Evolutionary conservation across 2,797 vertebrate genomes (phyloP), one percentile per base, ranked within the genome.

Genomic region (Notoglanidium macrostoma): DNA sequence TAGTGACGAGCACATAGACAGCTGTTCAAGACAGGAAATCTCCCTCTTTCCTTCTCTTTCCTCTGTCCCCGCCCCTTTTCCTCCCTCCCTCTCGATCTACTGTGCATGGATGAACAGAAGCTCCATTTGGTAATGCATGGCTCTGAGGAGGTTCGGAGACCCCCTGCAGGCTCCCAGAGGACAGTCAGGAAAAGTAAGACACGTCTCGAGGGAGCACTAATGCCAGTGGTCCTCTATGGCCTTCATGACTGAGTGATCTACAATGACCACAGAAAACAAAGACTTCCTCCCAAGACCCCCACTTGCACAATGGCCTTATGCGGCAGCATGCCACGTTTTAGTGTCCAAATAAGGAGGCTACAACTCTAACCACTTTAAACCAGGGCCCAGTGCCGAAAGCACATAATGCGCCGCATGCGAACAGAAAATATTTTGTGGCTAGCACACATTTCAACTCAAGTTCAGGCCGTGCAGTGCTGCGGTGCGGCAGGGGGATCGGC

Each of bases 1-100:
- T 90, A 88, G 89, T 83, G 86, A 89, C 79, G 85, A 88, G 89
- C 86, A 90, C 83, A 89, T 80, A 54, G 46, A 79, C 90, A 91
- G 79, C 86, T 90, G 89, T 82, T 91, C 78, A 2, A 29, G 81
- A 88, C 83, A 88, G 89, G 85, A 89, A 90, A 88, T 89, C 85
- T 85, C 67, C 67, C 19, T 61, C 29, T 44, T 72, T 35, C 26
- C 40, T 61, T 80, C 74, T 61, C 54, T 17, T 44, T 84, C 51
- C 40, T 46, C 51, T 32, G 59, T 76, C 1, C 32, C 4, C 51
- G 67, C 87, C 82, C 26, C 63, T 65, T 77, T 84, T 54, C 44
- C 67, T n/a, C 59, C 46, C 65, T 51, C 49, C 40, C 74, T 82
- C 32, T 59, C 68, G 35, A 40, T 82, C 70, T 54, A 49, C 82